Evolutionary conservation across 2,888 invertebrate genomes (phyloP).

Genomic region (Globia sparganii): DNA sequence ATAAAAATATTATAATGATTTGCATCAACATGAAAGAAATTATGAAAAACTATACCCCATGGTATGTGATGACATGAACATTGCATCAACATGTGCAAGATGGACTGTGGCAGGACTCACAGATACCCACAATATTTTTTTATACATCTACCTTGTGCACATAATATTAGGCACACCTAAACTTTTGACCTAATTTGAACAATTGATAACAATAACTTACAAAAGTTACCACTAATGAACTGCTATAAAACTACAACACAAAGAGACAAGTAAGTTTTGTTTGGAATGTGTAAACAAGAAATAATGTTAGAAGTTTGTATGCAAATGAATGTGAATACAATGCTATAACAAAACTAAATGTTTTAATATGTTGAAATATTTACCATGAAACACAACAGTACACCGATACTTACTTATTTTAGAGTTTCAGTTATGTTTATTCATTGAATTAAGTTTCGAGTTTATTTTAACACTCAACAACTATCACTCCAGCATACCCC

Average conservation of each 20-base stretch:
- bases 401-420: slow-evolving; percentile 20
- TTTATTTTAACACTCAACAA: neutral
- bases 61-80: neutral
- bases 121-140: neutral
- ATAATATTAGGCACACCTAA: neutral
- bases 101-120: neutral
- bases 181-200: neutral
- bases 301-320: neutral
- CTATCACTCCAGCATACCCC: slow-evolving; percentile 16
- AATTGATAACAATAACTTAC: neutral
- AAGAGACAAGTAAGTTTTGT: neutral
- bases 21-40: neutral
- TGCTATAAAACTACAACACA: neutral
- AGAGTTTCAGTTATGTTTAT: slow-evolving; percentile 12
- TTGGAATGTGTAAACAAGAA: slow-evolving; percentile 18
- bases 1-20: neutral
- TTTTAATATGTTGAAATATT: slow-evolving; percentile 16
- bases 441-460: neutral
- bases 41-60: neutral
- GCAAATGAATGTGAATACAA: slow-evolving; percentile 13
- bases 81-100: neutral
- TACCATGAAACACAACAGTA: slow-evolving; percentile 5
- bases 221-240: neutral
- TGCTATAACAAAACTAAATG: slow-evolving; percentile 21
- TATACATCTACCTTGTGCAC: neutral